These are phyloP conservation scores for Gulo gulo DNA, from an alignment of 2,113 vertebrate genomes.

Conservation along the genomic window DNA sequence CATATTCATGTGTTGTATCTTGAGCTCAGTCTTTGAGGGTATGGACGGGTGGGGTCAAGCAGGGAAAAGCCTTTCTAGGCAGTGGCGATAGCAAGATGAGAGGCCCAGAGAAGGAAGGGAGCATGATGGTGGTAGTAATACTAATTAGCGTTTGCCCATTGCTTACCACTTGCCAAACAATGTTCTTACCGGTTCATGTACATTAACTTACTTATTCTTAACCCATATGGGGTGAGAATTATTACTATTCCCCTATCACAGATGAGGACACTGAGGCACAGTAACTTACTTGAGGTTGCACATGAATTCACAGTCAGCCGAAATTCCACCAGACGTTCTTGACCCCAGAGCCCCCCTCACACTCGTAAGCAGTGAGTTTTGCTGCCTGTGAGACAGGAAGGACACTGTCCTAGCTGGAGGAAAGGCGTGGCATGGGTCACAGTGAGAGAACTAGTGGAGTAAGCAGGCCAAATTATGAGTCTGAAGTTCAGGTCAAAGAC, in stretches of 20 bases:
- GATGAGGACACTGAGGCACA: neutral
- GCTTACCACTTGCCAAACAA: neutral
- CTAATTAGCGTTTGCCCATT: neutral
- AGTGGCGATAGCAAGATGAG: neutral
- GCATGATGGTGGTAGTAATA: neutral
- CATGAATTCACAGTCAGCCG: neutral
- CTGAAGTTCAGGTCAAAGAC: neutral
- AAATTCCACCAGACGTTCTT: neutral
- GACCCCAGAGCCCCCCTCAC: neutral
- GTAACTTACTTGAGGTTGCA: neutral
- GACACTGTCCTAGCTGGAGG: neutral
- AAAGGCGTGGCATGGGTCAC: neutral
- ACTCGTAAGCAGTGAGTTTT: neutral
- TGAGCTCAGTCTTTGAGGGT: neutral
- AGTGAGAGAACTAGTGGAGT: neutral
- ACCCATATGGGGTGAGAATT: neutral
- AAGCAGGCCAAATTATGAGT: neutral
- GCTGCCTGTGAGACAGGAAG: neutral
- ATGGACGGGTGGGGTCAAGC: neutral
- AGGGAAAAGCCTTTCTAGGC: neutral
- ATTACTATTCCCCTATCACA: neutral
- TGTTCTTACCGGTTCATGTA: neutral
- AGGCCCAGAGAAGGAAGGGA: neutral
- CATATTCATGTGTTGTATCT: neutral
- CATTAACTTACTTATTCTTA: neutral